phyloP scores from a whole-genome alignment of 1,140 invertebrate species.

The Physella acuta region DNA sequence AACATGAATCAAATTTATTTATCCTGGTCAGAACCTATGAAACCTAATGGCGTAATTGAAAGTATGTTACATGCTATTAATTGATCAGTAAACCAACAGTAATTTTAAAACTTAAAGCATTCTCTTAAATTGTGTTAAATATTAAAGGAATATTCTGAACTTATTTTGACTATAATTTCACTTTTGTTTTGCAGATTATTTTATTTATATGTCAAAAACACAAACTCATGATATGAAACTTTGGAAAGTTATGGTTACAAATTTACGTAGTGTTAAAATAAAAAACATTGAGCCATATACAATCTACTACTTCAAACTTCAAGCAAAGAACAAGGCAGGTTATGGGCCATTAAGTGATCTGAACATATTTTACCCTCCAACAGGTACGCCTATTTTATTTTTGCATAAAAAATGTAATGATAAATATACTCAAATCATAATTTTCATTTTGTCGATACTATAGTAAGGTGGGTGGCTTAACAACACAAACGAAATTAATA shows the following conservation, averaged over 20 bases:
- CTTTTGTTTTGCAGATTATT: conserved; percentile 70
- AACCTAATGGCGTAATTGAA: conserved; percentile 26
- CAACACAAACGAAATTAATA: neutral
- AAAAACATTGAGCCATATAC: conserved; percentile 77
- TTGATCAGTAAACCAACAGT: too few relatives aligned
- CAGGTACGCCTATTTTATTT: conserved; percentile 28
- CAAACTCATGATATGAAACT: conserved; percentile 71
- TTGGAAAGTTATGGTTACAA: conserved; percentile 69
- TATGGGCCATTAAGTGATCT: conserved; percentile 79
- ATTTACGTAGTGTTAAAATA: conserved; percentile 73
- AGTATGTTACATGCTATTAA: too few relatives aligned
- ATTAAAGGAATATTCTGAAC: too few relatives aligned
- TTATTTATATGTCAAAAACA: conserved; percentile 86
- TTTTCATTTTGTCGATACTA: conserved; percentile 7
- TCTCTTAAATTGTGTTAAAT: too few relatives aligned
- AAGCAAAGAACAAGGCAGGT: conserved; percentile 82
- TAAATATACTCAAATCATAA: conserved; percentile 1
- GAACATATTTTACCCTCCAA: conserved; percentile 73
- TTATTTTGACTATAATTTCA: neutral
- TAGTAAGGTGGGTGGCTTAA: neutral
- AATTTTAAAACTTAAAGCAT: too few relatives aligned
- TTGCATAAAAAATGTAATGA: neutral
- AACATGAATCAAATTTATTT: neutral
- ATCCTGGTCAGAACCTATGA: conserved; percentile 14
- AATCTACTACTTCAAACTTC: conserved; percentile 90